A percentile compares a stretch with the other conserved stretches of the same genome.
These are phyloP conservation scores for Thymallus thymallus DNA, from an alignment of 2,113 vertebrate genomes.

Conservation along the genomic window DNA sequence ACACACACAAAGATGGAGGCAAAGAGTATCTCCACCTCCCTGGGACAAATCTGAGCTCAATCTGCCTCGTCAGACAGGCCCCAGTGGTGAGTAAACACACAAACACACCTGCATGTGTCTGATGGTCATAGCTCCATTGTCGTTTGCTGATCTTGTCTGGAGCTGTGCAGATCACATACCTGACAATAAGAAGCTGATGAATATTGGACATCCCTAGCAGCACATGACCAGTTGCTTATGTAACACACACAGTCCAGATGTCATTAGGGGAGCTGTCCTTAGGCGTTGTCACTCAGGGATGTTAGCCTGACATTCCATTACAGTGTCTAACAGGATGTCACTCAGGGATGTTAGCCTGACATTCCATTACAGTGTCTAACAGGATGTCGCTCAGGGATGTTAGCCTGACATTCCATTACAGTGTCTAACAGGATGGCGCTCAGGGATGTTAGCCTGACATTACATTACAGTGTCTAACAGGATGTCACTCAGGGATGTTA, in stretches of 20 bases:
- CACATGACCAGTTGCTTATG: too few species aligned
- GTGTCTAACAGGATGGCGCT: neutral
- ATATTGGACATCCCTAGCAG: too few species aligned
- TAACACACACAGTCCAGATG: too few species aligned
- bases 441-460: neutral
- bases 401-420: neutral
- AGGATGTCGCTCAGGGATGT: neutral
- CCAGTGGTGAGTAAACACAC: neutral
- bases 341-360: neutral
- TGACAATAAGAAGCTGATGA: too few species aligned
- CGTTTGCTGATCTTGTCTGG: too few species aligned
- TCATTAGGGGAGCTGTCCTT: neutral
- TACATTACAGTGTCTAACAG: neutral
- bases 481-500: conserved; percentile 3
- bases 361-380: neutral
- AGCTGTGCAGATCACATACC: too few species aligned
- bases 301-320: neutral
- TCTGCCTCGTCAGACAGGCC: neutral
- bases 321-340: neutral
- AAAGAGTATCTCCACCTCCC: neutral
- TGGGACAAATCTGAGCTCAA: neutral
- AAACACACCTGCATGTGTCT: neutral
- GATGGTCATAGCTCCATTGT: too few species aligned
- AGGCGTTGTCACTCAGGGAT: neutral
- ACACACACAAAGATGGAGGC: neutral